phyloP scores from a whole-genome alignment of 2,888 invertebrate species.

The Troides helena region DNA sequence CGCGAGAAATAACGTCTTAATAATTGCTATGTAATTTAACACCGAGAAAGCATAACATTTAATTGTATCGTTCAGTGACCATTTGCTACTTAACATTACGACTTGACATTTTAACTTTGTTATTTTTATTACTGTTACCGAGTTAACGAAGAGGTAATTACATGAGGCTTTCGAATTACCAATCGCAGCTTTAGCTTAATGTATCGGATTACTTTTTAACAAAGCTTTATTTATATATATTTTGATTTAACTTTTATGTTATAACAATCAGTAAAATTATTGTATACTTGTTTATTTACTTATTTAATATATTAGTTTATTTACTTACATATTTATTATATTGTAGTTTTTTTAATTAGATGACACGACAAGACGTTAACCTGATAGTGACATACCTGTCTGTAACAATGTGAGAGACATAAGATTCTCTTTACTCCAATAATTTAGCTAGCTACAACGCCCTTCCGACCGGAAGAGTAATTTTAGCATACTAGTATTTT shows the following conservation, averaged over 20 bases:
- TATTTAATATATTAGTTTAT: no score
- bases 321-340: no score
- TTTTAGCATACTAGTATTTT: no score
- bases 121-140: constrained; percentile 8
- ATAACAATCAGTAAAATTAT: no score
- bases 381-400: no score
- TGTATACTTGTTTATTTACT: no score
- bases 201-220: background rate
- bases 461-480: no score
- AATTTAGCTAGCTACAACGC: no score
- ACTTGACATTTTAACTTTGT: constrained; percentile 14
- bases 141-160: background rate
- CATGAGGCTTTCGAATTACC: background rate
- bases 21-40: background rate
- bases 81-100: constrained; percentile 8
- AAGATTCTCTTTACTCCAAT: no score
- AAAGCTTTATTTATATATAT: background rate
- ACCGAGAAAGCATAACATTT: constrained; percentile 3
- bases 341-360: no score
- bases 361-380: no score
- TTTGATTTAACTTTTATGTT: background rate
- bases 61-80: constrained; percentile 8
- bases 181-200: background rate
- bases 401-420: no score
- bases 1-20: background rate